Evolutionary conservation across 1,140 invertebrate species (phyloP).

Genomic region (Teleogryllus occipitalis): DNA sequence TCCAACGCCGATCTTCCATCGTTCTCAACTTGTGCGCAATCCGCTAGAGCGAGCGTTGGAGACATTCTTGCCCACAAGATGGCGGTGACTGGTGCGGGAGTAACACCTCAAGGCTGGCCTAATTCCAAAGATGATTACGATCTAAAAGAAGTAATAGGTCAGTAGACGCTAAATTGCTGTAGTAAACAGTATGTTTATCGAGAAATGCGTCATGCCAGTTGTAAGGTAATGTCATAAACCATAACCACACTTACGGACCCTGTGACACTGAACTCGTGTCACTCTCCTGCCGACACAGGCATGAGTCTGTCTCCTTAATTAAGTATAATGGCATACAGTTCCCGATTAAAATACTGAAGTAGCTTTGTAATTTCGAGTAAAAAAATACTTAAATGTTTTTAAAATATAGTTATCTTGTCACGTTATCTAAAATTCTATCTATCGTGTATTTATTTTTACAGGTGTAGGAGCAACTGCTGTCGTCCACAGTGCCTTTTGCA

Average conservation of each 20-base stretch:
- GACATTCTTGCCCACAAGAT: conserved; percentile 60
- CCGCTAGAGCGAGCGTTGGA: conserved; percentile 34
- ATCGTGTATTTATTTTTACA: conserved; percentile 33
- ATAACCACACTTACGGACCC: not conserved
- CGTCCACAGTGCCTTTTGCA: conserved; percentile 89
- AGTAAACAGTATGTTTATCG: not conserved
- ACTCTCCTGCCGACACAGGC: not conserved
- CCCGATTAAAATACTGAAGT: too few relatives aligned
- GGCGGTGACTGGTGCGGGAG: conserved; percentile 51
- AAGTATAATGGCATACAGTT: too few relatives aligned
- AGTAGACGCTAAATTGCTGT: conserved; percentile 30
- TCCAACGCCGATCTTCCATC: conserved; percentile 35
- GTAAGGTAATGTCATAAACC: not conserved
- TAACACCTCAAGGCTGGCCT: conserved; percentile 65
- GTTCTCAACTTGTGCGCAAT: conserved; percentile 21
- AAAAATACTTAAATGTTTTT: too few relatives aligned
- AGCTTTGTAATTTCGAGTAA: too few relatives aligned
- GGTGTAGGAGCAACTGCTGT: conserved; percentile 94
- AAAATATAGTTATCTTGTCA: too few relatives aligned
- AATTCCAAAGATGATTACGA: conserved; percentile 92
- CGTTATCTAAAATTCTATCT: too few relatives aligned
- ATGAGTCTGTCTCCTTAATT: not conserved
- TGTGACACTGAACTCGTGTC: not conserved
- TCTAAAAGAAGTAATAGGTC: conserved; percentile 88
- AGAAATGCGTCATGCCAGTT: not conserved